phyloP scores from a whole-genome alignment of 2,888 invertebrate species.

The Erebia epiphron region DNA sequence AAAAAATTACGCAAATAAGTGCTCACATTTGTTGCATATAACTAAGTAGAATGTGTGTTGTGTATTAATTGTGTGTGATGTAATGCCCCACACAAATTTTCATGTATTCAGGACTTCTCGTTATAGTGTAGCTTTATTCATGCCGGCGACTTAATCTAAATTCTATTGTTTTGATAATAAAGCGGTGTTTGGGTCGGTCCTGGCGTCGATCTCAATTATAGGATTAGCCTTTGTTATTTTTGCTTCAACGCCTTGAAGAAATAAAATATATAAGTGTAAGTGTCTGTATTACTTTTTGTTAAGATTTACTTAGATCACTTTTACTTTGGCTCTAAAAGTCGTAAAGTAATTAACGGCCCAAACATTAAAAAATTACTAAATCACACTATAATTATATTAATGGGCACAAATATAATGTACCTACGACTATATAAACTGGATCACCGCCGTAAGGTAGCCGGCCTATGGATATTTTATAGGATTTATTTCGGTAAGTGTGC shows the following conservation, averaged over 20 bases:
- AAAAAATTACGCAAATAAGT: no score
- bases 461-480: no score
- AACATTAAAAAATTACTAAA: no score
- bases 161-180: conserved; percentile 46
- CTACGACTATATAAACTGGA: no score
- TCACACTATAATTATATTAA: no score
- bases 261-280: conserved; percentile 3
- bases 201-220: conserved; percentile 51
- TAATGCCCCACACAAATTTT: no score
- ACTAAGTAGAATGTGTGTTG: no score
- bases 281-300: background rate
- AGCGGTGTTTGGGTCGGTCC: conserved; percentile 38
- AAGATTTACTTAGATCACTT: background rate
- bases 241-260: conserved; percentile 1
- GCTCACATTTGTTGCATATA: no score
- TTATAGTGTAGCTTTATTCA: background rate
- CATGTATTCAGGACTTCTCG: background rate
- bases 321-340: background rate
- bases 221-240: conserved; percentile 10
- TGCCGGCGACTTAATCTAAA: conserved; percentile 50
- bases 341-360: background rate
- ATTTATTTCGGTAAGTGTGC: no score
- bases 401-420: no score
- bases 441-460: no score
- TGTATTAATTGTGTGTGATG: no score